Conservation (phyloP, 2,888 invertebrate genomes). For the Lasioglossum leucozonium region DNA sequence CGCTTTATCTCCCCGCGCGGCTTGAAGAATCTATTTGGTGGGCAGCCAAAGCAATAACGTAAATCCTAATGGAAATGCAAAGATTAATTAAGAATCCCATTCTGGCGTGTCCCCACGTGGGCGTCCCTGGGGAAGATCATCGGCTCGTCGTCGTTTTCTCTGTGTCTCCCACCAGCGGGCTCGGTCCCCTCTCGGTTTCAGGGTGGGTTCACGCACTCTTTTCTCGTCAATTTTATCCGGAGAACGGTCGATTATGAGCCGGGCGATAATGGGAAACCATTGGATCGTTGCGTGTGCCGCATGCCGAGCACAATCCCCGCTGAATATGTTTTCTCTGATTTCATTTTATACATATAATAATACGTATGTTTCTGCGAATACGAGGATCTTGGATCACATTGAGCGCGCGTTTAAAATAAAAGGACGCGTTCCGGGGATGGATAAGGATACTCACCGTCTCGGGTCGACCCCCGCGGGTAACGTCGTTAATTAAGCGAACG, state of each 20-base stretch:
- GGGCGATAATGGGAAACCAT: constrained; percentile 71
- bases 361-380: not conserved
- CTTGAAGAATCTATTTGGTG: constrained; percentile 70
- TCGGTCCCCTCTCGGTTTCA: constrained; percentile 27
- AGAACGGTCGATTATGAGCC: constrained; percentile 42
- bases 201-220: constrained; percentile 52
- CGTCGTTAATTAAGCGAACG: constrained; percentile 47
- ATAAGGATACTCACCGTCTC: constrained; percentile 2
- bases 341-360: constrained; percentile 1
- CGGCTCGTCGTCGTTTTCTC: constrained; percentile 73
- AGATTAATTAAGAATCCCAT: constrained; percentile 81
- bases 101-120: constrained; percentile 73
- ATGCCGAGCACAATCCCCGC: not conserved
- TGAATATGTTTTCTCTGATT: not conserved
- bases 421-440: not conserved
- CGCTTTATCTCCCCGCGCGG: constrained; percentile 63
- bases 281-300: not conserved
- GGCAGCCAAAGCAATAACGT: constrained; percentile 74
- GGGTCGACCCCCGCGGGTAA: constrained; percentile 20
- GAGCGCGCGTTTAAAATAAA: not conserved
- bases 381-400: not conserved
- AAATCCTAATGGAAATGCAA: constrained; percentile 81
- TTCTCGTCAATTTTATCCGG: constrained; percentile 35
- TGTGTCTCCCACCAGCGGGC: constrained; percentile 36
- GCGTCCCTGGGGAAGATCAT: constrained; percentile 75